phyloP scores from a whole-genome alignment of 1,140 invertebrate genomes.

The Meloidogyne hapla region DNA sequence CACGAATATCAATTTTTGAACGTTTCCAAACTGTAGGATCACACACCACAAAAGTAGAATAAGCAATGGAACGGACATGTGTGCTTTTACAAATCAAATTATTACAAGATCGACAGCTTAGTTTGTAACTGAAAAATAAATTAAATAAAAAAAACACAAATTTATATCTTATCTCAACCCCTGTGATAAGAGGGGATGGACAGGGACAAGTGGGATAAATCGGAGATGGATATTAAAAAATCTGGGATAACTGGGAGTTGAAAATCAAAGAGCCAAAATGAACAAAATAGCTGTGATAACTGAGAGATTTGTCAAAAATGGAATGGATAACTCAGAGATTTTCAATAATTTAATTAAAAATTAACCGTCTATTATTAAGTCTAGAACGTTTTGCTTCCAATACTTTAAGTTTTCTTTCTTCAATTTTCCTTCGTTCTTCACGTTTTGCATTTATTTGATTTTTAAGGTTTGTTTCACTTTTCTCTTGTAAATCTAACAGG shows the following conservation, averaged over 20 bases:
- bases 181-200: too few relatives aligned
- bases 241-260: too few relatives aligned
- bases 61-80: conserved; percentile 28
- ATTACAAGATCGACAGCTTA: conserved; percentile 26
- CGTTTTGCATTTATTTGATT: conserved; percentile 13
- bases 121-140: conserved; percentile 4
- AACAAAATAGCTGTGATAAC: too few relatives aligned
- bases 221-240: too few relatives aligned
- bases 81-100: conserved; percentile 35
- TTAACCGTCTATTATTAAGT: conserved; percentile 10
- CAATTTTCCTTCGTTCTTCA: conserved; percentile 8
- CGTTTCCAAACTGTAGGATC: conserved; percentile 32
- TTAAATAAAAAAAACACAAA: background rate
- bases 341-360: too few relatives aligned
- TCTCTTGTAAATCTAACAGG: conserved; percentile 16
- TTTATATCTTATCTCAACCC: too few relatives aligned
- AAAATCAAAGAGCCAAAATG: too few relatives aligned
- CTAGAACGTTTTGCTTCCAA: background rate
- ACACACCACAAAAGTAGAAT: conserved; percentile 35
- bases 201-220: too few relatives aligned
- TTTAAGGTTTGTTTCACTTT: conserved; percentile 9
- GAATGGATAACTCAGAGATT: too few relatives aligned
- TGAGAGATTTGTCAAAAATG: too few relatives aligned
- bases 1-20: conserved; percentile 11
- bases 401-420: conserved; percentile 6